Base-by-base conservation (phyloP, 2,797 vertebrate species). In the Acrocephalus scirpaceus region DNA sequence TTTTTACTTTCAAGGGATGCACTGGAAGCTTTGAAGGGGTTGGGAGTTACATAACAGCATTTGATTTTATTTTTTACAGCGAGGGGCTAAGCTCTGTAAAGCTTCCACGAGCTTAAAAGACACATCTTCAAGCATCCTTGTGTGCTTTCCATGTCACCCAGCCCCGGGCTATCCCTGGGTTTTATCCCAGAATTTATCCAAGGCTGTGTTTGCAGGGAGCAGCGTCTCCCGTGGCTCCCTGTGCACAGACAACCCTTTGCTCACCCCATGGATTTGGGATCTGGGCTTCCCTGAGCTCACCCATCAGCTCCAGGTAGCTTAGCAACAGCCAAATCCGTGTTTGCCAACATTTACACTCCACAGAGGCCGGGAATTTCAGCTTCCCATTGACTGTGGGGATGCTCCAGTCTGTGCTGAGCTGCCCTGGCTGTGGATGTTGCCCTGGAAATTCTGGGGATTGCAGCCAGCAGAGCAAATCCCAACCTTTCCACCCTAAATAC, bases 381-480 rank as follows among this genome's bases (percentile, higher is more conserved):
- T 1, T 58, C 51, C 82, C 45, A 0, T 10, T 5, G 42, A 10
- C 14, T 22, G 10, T 1, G 0, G n/a, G 27, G 70, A n/a, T 32
- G 34, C 58, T 88, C 36, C 61, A 16, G 26, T 5, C 23, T 2
- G 16, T 54, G 53, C 62, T 45, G 36, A 67, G 45, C n/a, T 86
- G 27, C 45, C 44, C 51, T 44, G 51, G 30, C 29, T 3, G 1
- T 2, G 7, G 44, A 2, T 11, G 13, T 2, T 29, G 6, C 21
- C 34, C 61, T 74, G 54, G 65, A 38, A 50, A 47, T 48, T 5
- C 4, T 2, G 2, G 60, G 42, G 8, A 4, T n/a, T 34, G 6
- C 29, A 80, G 72, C 26, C 62, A 64, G 45, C 27, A 67, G 32
- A 66, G 30, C 26, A 25, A 54, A 77, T 74, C 12, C 50, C 76